Evolutionary conservation across 2,113 vertebrate species (phyloP).

Genomic region (Muntiacus reevesi): DNA sequence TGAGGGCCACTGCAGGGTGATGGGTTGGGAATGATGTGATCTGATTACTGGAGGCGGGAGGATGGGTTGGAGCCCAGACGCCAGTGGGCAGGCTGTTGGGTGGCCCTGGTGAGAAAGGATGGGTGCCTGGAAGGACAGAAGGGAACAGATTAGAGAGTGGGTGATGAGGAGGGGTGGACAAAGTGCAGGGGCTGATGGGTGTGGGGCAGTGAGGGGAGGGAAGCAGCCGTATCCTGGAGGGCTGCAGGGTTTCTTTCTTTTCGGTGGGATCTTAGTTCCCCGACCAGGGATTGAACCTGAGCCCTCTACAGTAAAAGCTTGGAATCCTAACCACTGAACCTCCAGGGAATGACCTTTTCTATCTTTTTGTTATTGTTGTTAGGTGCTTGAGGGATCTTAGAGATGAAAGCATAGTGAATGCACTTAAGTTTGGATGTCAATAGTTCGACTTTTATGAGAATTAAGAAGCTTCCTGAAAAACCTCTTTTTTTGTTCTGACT

Average conservation of each 20-base stretch:
- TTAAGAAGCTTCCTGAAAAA: slow-evolving; percentile 9
- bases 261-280: background rate
- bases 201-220: background rate
- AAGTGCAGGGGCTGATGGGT: background rate
- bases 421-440: background rate
- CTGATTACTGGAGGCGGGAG: background rate
- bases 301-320: background rate
- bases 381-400: background rate
- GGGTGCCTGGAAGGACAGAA: background rate
- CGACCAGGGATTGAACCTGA: background rate
- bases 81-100: background rate
- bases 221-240: background rate
- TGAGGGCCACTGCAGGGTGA: background rate
- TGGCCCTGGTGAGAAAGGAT: background rate
- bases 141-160: background rate
- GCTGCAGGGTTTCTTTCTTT: background rate
- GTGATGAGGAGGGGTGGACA: background rate
- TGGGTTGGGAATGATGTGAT: background rate
- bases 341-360: background rate
- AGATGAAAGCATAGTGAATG: background rate
- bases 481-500: background rate
- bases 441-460: background rate
- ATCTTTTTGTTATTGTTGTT: background rate
- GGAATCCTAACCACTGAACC: background rate
- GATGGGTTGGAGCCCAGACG: background rate